Conservation (phyloP, 2,888 invertebrate species). For the Melieria omissa region DNA sequence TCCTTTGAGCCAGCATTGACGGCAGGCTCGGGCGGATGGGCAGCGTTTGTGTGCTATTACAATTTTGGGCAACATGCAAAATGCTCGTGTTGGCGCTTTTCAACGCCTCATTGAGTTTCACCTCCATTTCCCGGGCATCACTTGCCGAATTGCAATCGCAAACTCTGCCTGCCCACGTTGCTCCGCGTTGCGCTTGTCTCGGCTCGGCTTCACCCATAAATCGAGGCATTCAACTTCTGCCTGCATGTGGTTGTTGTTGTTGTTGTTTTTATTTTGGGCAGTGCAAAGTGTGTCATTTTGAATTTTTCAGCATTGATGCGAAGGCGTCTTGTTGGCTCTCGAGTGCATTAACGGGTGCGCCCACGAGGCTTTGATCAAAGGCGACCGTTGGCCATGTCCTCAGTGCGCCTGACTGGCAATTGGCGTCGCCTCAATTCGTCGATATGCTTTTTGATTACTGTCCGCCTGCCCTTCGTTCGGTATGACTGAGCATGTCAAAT, state of each 20-base stretch:
- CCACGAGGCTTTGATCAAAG: no score
- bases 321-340: slow-evolving; percentile 23
- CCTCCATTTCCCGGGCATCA: no score
- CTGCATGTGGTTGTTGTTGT: background rate
- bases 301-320: slow-evolving; percentile 28
- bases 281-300: slow-evolving; percentile 29
- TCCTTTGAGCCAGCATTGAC: background rate
- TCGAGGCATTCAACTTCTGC: no score
- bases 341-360: slow-evolving; percentile 23
- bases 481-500: slow-evolving; percentile 21
- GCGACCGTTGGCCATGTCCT: no score
- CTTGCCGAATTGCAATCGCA: no score
- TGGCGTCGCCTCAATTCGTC: slow-evolving; percentile 16
- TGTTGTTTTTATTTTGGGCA: slow-evolving; percentile 2
- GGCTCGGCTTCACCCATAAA: no score
- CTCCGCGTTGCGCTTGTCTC: no score
- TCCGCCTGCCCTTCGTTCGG: slow-evolving; percentile 18
- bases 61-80: no score
- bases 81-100: no score
- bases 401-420: slow-evolving; percentile 1
- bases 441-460: slow-evolving; percentile 26
- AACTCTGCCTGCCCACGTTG: no score
- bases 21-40: background rate
- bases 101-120: no score
- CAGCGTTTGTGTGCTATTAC: background rate